These are phyloP conservation scores for Bathynomus jamesi DNA, from an alignment of 1,140 invertebrate species.

Conservation along the genomic window DNA sequence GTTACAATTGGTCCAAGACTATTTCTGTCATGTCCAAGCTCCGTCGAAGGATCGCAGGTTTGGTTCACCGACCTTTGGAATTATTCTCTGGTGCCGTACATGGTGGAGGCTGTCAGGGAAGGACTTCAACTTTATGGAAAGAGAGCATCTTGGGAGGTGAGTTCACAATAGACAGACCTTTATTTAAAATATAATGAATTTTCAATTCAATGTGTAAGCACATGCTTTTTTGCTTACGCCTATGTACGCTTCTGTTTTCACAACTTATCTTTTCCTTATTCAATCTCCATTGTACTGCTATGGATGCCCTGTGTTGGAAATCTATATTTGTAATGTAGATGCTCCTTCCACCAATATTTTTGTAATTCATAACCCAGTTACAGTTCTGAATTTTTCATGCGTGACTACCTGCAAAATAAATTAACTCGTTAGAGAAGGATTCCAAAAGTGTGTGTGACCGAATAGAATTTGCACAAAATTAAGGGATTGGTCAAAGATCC, in stretches of 20 bases:
- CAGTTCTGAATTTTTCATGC: too few relatives aligned
- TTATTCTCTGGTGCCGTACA: constrained; percentile 88
- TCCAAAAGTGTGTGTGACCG: too few relatives aligned
- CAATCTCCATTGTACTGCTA: neutral
- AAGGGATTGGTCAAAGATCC: too few relatives aligned
- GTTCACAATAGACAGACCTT: constrained; percentile 61
- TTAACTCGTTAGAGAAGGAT: too few relatives aligned
- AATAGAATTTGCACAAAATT: too few relatives aligned
- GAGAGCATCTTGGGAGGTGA: constrained; percentile 40
- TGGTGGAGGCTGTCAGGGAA: constrained; percentile 86
- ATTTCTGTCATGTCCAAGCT: constrained; percentile 64
- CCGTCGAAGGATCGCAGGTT: constrained; percentile 54
- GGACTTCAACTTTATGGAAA: constrained; percentile 65
- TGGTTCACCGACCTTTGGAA: constrained; percentile 99
- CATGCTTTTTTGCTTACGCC: too few relatives aligned
- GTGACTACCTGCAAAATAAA: too few relatives aligned
- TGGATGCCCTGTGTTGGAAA: neutral
- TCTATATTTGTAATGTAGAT: too few relatives aligned
- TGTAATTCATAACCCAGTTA: too few relatives aligned
- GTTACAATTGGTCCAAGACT: constrained; percentile 78
- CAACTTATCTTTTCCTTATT: neutral
- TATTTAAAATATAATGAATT: constrained; percentile 49
- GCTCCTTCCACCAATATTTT: too few relatives aligned
- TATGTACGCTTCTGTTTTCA: neutral
- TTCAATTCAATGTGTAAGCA: too few relatives aligned